Conservation (phyloP, 1,140 invertebrate genomes). For the Matsumurasca onukii region DNA sequence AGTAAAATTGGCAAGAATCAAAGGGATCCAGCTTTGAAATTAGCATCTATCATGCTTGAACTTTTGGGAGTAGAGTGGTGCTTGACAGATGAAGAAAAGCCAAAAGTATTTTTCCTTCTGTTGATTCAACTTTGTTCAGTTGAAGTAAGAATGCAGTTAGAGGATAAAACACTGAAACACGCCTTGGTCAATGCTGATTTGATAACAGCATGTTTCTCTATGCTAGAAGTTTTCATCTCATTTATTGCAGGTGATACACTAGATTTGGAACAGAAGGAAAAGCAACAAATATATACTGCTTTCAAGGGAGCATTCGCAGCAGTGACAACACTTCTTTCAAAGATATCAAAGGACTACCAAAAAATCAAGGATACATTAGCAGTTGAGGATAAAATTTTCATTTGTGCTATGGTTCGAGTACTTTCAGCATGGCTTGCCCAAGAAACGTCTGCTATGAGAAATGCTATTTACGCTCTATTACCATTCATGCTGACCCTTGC, state of each 20-base stretch:
- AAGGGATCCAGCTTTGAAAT: constrained; percentile 80
- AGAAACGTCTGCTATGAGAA: constrained; percentile 85
- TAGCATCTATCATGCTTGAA: constrained; percentile 77
- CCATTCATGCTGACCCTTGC: constrained; percentile 76
- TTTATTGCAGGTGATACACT: constrained; percentile 79
- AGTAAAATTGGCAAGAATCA: constrained; percentile 86
- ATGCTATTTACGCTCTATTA: constrained; percentile 75
- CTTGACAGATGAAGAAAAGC: constrained; percentile 72
- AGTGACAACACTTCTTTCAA: constrained; percentile 70
- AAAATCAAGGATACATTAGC: constrained; percentile 65
- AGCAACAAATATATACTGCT: constrained; percentile 86
- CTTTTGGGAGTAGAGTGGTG: constrained; percentile 83
- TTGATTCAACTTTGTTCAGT: constrained; percentile 85
- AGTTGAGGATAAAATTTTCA: constrained; percentile 69
- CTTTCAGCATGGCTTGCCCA: constrained; percentile 86
- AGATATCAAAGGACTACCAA: constrained; percentile 54
- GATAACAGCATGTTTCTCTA: constrained; percentile 78
- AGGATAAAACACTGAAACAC: constrained; percentile 76
- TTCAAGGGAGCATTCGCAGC: constrained; percentile 87
- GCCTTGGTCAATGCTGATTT: constrained; percentile 73
- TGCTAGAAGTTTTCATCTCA: constrained; percentile 77
- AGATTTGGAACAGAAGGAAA: constrained; percentile 85
- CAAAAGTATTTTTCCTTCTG: constrained; percentile 79
- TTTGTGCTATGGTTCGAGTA: constrained; percentile 80
- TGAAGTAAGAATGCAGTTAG: constrained; percentile 89